Conservation (phyloP, 2,797 vertebrate species). For the Lutjanus argentimaculatus region DNA sequence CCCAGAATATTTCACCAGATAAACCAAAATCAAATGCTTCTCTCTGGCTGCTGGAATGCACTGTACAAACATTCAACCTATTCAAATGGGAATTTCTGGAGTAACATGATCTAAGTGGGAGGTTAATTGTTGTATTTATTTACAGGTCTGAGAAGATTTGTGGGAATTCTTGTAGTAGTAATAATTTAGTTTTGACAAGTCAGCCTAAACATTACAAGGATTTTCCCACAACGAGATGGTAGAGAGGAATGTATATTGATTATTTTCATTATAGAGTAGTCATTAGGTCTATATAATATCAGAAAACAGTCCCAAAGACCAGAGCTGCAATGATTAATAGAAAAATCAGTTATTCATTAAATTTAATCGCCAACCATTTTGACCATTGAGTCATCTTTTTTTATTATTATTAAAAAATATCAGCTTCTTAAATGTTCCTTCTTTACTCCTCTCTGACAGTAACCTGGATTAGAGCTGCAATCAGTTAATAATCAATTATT, state of each 20-base stretch:
- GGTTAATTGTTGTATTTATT: slow-evolving; percentile 23
- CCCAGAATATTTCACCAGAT: slow-evolving; percentile 10
- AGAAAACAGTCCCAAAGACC: background rate
- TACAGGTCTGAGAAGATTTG: background rate
- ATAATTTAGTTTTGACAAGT: background rate
- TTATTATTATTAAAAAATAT: too few species aligned
- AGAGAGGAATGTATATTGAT: background rate
- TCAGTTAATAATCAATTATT: too few species aligned
- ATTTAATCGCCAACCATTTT: too few species aligned
- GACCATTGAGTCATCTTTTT: too few species aligned
- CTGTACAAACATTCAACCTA: background rate
- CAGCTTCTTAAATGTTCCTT: too few species aligned
- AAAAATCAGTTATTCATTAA: too few species aligned
- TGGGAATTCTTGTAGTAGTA: background rate
- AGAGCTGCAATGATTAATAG: too few species aligned
- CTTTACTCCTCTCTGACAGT: too few species aligned
- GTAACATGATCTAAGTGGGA: background rate
- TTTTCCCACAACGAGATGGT: background rate
- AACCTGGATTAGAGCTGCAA: too few species aligned
- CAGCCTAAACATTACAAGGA: background rate
- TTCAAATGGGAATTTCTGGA: slow-evolving; percentile 6
- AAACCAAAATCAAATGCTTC: slow-evolving; percentile 23
- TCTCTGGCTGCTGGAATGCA: slow-evolving; percentile 21
- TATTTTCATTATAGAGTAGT: background rate
- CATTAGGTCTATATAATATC: background rate